Percentiles rank a stretch among this genome's conserved stretches.
These are phyloP conservation scores for Chloroclysta siterata DNA, from an alignment of 2,888 invertebrate genomes.

Conservation along the genomic window DNA sequence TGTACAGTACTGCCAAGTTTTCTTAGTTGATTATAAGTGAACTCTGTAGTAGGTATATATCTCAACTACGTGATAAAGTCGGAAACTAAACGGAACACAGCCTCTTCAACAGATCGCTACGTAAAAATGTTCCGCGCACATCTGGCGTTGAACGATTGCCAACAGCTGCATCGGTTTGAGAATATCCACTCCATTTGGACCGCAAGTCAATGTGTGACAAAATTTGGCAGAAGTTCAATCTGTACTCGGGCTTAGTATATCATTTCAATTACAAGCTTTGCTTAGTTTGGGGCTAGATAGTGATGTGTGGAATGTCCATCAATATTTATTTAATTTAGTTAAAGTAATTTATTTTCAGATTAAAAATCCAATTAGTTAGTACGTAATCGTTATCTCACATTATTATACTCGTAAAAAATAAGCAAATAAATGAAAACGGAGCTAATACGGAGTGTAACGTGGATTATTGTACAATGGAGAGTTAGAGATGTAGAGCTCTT, in stretches of 20 bases:
- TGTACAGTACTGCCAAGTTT: neutral
- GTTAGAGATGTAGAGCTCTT: no score
- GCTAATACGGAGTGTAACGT: no score
- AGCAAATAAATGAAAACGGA: no score
- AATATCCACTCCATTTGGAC: slow-evolving; percentile 57
- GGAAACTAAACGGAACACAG: slow-evolving; percentile 3
- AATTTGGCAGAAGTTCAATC: slow-evolving; percentile 32
- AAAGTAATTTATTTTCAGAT: no score
- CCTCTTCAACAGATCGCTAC: slow-evolving; percentile 15
- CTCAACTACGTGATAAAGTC: neutral
- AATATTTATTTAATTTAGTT: no score
- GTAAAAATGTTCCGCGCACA: slow-evolving; percentile 41
- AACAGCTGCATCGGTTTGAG: slow-evolving; percentile 57
- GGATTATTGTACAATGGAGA: no score
- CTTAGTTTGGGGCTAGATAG: no score
- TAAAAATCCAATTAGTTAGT: no score
- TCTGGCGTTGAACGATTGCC: slow-evolving; percentile 68
- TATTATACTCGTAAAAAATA: no score
- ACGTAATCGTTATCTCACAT: no score
- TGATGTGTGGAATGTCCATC: no score
- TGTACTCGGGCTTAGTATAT: neutral
- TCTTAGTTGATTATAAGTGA: neutral
- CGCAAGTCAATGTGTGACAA: slow-evolving; percentile 42
- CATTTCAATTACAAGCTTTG: neutral
- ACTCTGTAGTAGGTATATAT: neutral